A percentile compares a stretch with the other conserved stretches of the same genome.
These are phyloP conservation scores for Nasonia giraulti DNA, from an alignment of 1,140 invertebrate genomes.

Conservation along the genomic window DNA sequence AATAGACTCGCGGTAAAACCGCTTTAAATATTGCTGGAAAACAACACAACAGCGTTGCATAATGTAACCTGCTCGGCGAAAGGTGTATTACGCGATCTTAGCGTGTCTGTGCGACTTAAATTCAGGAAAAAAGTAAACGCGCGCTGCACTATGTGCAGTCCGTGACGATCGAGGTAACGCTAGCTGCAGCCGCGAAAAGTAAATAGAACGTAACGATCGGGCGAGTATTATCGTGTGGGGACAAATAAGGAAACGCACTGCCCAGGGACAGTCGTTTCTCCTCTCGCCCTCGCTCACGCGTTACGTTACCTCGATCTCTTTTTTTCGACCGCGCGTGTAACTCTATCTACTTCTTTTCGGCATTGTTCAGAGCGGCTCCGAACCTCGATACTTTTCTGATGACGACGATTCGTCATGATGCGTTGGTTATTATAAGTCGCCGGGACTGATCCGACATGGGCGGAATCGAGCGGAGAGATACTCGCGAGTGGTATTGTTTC, in stretches of 20 bases:
- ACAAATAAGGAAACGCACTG: conserved; percentile 8
- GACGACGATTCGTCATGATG: conserved; percentile 20
- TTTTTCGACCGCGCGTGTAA: background rate
- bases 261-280: background rate
- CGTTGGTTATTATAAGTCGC: conserved; percentile 31
- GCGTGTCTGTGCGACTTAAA: background rate
- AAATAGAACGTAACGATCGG: conserved; percentile 22
- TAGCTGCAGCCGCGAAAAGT: background rate
- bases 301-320: background rate
- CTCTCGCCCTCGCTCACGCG: background rate
- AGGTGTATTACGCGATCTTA: background rate
- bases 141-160: background rate
- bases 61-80: background rate
- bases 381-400: conserved; percentile 34
- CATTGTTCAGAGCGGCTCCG: background rate
- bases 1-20: background rate
- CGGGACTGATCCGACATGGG: background rate
- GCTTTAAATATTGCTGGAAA: background rate
- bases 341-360: conserved; percentile 17
- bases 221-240: background rate
- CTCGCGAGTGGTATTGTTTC: conserved; percentile 20
- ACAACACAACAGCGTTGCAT: background rate
- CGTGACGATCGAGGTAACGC: background rate
- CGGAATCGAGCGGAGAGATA: background rate
- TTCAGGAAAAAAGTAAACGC: background rate